Evolutionary conservation across 1,140 invertebrate species (phyloP), one percentile per base, ranked within the genome.

Genomic region (Panulirus ornatus): DNA sequence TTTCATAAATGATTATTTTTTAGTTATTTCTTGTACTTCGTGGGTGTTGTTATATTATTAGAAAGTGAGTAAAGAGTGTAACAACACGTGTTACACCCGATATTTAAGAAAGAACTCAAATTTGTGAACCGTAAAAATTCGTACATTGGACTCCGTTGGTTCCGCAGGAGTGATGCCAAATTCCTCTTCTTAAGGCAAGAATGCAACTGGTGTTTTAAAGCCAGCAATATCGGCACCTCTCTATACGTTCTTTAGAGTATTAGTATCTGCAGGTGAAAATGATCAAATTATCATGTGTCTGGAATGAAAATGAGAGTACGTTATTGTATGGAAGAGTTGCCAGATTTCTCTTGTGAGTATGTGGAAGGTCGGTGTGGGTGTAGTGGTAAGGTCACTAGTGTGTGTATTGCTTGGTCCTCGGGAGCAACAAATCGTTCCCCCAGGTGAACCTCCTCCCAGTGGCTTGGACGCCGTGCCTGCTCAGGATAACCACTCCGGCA

Each of bases 111-210:
- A 5, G 6, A 6, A 66, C 11, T 5, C n/a, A 66, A 2, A 9
- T 66, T 30, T 30, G 6, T 22, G 58, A 30, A 66, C 58, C 58
- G 27, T 30, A 66, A 54, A 70, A 84, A 84, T 36, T 84, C 8
- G 58, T 84, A 36, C 47, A 30, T 63, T 70, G 81, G 81, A 14
- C 30, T 11, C 38, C 42, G 30, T 40, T n/a, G 54, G 27, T 70
- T 70, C 8, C 34, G 58, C 51, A 63, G 81, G 81, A 84, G n/a
- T 34, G 58, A 40, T 84, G 81, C 81, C 81, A 84, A 84, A 84
- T 84, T 84, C 81, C 58, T 70, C 19, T 19, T 63, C 58, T n/a
- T 70, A 84, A 70, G 36, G 51, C 36, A 84, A 84, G 81, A 84
- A 84, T 84, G 63, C 22, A 84, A 63, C 51, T 58, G 81, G 34